phyloP scores from a whole-genome alignment of 1,140 invertebrate genomes.

The Phymastichus coffea region DNA sequence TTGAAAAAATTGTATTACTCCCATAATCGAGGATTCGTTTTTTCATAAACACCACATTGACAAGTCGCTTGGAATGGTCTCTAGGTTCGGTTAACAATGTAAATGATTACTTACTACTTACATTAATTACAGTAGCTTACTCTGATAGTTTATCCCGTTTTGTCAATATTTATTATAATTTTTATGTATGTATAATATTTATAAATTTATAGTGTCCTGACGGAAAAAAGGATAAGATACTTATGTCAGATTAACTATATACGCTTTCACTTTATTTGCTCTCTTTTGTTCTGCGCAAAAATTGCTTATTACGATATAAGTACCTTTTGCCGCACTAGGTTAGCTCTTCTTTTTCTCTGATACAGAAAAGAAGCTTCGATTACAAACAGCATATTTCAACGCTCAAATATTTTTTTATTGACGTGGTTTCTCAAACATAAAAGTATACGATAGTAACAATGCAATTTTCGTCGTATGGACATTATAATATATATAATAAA shows the following conservation, averaged over 20 bases:
- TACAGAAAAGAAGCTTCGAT: no score
- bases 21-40: conserved; percentile 38
- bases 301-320: no score
- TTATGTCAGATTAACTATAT: no score
- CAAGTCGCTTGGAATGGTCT: conserved; percentile 41
- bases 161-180: conserved; percentile 29
- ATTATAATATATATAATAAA: neutral
- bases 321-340: no score
- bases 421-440: neutral
- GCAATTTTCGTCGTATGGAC: no score
- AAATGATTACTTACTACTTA: conserved; percentile 43
- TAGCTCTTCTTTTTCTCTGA: no score
- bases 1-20: conserved; percentile 47
- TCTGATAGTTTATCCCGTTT: conserved; percentile 22
- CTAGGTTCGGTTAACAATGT: conserved; percentile 43
- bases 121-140: conserved; percentile 43
- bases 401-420: neutral
- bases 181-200: conserved; percentile 36
- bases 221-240: conserved; percentile 19
- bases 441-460: no score
- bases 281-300: no score
- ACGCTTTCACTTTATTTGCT: no score
- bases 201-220: conserved; percentile 32
- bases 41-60: conserved; percentile 44
- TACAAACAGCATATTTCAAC: no score